Percentiles rank a stretch among this genome's conserved stretches.
Conservation (phyloP, 2,113 vertebrate species). For the Otolemur garnettii region DNA sequence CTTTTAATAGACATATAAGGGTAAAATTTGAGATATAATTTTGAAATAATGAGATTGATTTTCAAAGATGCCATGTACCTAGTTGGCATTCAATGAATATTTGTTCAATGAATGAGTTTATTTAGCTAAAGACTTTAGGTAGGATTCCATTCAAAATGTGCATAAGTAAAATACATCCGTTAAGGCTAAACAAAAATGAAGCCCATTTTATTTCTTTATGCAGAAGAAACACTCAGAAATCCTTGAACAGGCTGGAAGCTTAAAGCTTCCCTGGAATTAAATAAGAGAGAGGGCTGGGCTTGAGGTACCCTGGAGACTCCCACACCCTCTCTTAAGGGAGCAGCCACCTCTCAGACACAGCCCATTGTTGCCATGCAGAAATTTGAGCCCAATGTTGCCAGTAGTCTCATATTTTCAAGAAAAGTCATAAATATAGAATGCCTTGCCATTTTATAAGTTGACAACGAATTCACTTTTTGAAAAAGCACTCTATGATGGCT, state of each 20-base stretch:
- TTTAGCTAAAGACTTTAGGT: background rate
- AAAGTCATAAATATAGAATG: slow-evolving; percentile 57
- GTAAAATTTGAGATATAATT: background rate
- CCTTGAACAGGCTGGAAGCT: background rate
- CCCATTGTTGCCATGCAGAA: background rate
- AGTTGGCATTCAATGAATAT: background rate
- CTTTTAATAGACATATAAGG: background rate
- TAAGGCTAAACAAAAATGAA: slow-evolving; percentile 5
- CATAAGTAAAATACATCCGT: background rate
- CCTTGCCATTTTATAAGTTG: slow-evolving; percentile 67
- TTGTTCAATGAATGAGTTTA: slow-evolving; percentile 26
- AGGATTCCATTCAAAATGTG: background rate
- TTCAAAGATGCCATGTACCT: background rate
- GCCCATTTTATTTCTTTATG: background rate
- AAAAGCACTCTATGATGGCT: background rate
- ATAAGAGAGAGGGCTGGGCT: too few relatives aligned
- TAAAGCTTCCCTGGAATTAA: background rate
- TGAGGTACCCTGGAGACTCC: rapidly evolving
- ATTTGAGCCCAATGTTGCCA: slow-evolving; percentile 11
- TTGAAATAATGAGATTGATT: slow-evolving; percentile 47
- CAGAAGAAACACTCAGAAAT: background rate
- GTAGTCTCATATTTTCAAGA: slow-evolving; percentile 50
- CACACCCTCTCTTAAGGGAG: background rate
- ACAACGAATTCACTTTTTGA: slow-evolving; percentile 1
- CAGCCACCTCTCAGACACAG: background rate